These are phyloP conservation scores for Cynoglossus semilaevis DNA, from an alignment of 2,113 vertebrate species.

Conservation along the genomic window DNA sequence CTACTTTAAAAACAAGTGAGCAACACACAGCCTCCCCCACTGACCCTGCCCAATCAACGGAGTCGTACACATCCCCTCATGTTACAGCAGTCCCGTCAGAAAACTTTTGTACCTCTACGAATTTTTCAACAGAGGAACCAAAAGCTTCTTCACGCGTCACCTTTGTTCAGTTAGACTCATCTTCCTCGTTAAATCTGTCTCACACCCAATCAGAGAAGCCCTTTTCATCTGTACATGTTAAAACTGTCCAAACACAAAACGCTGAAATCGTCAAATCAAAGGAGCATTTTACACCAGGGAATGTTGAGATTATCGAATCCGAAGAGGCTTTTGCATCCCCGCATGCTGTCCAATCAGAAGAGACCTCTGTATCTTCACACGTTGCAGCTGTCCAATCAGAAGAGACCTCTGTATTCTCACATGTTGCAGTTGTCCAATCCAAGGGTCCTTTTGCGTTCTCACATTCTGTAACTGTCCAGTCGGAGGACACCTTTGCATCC, in stretches of 20 bases:
- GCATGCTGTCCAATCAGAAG: conserved; percentile 5
- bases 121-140: conserved; percentile 3
- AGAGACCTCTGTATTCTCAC: background rate
- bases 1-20: no score
- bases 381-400: conserved; percentile 15
- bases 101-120: background rate
- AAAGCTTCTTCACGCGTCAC: no score
- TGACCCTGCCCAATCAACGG: conserved; percentile 10
- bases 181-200: no score
- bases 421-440: conserved; percentile 14
- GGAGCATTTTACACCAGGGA: background rate
- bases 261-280: conserved; percentile 11
- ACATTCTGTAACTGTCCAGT: background rate
- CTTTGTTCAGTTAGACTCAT: no score
- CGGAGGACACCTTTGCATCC: background rate
- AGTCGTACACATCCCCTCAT: background rate
- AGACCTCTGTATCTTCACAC: background rate
- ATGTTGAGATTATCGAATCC: background rate
- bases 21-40: no score
- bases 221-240: background rate
- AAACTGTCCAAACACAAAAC: background rate
- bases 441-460: background rate
- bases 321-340: conserved; percentile 8
- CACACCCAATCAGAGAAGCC: conserved; percentile 11
- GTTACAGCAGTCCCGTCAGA: conserved; percentile 1